Conservation (phyloP, 1,140 invertebrate genomes). For the Stegodyphus mimosarum region DNA sequence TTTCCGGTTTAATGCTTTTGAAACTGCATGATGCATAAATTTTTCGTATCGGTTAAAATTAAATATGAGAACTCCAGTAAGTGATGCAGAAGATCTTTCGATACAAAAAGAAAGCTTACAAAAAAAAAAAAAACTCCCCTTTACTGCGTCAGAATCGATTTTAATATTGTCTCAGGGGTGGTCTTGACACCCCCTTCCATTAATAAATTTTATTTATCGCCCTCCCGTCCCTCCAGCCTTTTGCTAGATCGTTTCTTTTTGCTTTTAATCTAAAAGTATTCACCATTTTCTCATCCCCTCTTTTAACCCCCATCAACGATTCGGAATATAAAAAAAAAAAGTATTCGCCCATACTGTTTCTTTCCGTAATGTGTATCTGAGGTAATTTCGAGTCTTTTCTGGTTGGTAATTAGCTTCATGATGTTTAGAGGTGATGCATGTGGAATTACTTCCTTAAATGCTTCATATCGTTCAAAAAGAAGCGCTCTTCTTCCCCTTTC, state of each 20-base stretch:
- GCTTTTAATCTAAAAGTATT: constrained; percentile 22
- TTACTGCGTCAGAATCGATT: constrained; percentile 17
- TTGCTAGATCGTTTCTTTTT: not conserved
- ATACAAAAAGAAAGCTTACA: not conserved
- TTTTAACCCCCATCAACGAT: not conserved
- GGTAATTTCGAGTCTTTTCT: constrained; percentile 25
- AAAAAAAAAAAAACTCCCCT: not conserved
- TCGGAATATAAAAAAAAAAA: not conserved
- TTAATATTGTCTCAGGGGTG: constrained; percentile 45
- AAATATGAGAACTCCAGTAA: not conserved
- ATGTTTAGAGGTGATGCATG: no score
- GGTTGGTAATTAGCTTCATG: constrained; percentile 6
- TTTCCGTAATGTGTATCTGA: constrained; percentile 7
- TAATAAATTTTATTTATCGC: constrained; percentile 44
- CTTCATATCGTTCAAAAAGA: no score
- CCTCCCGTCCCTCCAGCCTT: not conserved
- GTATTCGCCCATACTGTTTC: not conserved
- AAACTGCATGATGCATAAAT: no score
- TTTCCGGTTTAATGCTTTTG: no score
- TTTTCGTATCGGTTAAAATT: not conserved
- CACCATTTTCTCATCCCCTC: not conserved
- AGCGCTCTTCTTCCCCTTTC: no score
- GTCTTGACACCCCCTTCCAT: constrained; percentile 33
- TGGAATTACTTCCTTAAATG: no score
- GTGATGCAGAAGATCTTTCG: not conserved